Base-by-base conservation (phyloP, 1,140 invertebrate genomes). In the Polypedilum pembai region DNA sequence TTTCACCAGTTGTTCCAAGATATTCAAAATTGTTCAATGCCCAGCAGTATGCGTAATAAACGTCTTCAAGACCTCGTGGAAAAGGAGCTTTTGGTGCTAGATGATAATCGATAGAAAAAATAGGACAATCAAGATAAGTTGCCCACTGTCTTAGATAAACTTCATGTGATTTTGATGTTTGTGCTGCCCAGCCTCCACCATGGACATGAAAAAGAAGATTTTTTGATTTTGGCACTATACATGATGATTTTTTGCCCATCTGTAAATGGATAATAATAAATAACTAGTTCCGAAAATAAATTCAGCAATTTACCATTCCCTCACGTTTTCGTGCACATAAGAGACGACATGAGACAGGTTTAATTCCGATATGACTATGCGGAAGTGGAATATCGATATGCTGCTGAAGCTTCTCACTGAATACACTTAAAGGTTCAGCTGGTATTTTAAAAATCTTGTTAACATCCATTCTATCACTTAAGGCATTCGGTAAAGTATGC, bases 121-220 rank as follows among this genome's bases (percentile, higher is more conserved):
- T 93, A 0, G 98, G 96, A 74, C 93, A 87, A 74, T 93, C 88
- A 1, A 98, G 80, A 0, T 88, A 87, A 63, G 88, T 86, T 0
- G 95, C 94, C 97, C 97, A 99, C 73, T 92, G 88, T 7, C 94
- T 85, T 17, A 99, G 84, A 80, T 99, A 99, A 0, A 92, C 88
- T 81, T 98, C 94, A 82, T 99, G 98, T 1, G 96, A 96, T 78
- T 92, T 91, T 0, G 96, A 98, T 66, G 93, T 96, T 80, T 99
- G 96, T 0, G 97, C 92, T 0, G 99, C 94, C 83, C 98, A 99
- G 3, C 98, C 98, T 63, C 98, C 98, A 5, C 98, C 98, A 82
- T 99, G 98, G 82, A 94, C 95, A 83, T 99, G 98, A 77, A 99
- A 87, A 1, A 98, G 78, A 7, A 98, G 82, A 15, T 87, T 83